These are phyloP conservation scores for Loripinus fragilis DNA, from an alignment of 2,888 invertebrate species.

Conservation along the genomic window DNA sequence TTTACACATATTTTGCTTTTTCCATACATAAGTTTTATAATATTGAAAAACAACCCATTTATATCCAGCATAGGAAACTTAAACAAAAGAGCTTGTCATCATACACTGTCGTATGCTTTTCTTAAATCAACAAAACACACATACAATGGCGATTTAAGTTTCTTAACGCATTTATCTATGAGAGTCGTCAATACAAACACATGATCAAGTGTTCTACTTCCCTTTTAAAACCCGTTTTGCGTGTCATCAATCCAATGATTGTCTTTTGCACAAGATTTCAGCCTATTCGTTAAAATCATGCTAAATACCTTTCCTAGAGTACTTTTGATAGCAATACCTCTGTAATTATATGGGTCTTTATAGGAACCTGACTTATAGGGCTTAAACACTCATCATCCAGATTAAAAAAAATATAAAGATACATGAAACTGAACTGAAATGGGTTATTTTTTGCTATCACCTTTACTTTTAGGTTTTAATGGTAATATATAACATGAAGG, in stretches of 20 bases:
- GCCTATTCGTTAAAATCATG: neutral
- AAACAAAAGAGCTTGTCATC: neutral
- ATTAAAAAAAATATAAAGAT: too few relatives aligned
- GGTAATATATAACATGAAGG: too few relatives aligned
- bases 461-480: too few relatives aligned
- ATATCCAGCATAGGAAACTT: neutral
- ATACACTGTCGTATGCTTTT: constrained; percentile 14
- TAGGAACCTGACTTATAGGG: neutral
- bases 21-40: neutral
- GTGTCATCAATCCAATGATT: neutral
- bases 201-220: neutral
- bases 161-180: neutral
- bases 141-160: too few relatives aligned
- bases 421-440: too few relatives aligned
- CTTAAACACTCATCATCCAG: too few relatives aligned
- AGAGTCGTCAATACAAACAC: neutral
- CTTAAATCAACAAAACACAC: constrained; percentile 2
- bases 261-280: neutral
- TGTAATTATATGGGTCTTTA: neutral
- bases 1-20: neutral
- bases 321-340: constrained; percentile 5
- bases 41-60: neutral
- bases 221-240: neutral
- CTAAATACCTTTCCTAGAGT: neutral
- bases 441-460: too few relatives aligned